phyloP scores from a whole-genome alignment of 2,888 invertebrate genomes.

The Linnaemya vulpina region DNA sequence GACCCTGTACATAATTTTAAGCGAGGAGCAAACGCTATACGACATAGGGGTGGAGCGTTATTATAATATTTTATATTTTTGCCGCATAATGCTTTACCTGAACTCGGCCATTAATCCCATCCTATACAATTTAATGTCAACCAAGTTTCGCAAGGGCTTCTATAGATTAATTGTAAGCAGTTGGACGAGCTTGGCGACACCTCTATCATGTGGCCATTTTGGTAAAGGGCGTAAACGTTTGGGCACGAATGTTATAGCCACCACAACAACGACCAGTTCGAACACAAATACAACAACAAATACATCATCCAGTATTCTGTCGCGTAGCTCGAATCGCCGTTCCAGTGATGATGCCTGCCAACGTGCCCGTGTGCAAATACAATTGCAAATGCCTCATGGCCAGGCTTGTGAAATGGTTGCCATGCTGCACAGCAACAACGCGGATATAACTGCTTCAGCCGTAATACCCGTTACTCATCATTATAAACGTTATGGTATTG shows the following conservation, averaged over 20 bases:
- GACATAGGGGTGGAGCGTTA: conserved; percentile 90
- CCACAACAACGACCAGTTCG: conserved; percentile 84
- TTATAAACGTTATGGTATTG: background rate
- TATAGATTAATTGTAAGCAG: conserved; percentile 85
- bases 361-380: conserved; percentile 75
- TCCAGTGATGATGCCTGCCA: conserved; percentile 81
- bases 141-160: conserved; percentile 93
- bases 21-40: conserved; percentile 87
- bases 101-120: conserved; percentile 96
- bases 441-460: conserved; percentile 36
- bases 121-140: conserved; percentile 95
- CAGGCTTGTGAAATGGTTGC: conserved; percentile 78
- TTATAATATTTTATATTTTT: conserved; percentile 92
- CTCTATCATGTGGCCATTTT: conserved; percentile 74
- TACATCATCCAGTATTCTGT: conserved; percentile 85
- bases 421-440: conserved; percentile 76
- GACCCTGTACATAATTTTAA: conserved; percentile 91
- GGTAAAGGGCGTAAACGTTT: conserved; percentile 43
- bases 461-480: conserved; percentile 15
- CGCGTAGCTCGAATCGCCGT: conserved; percentile 85
- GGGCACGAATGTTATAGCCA: conserved; percentile 72
- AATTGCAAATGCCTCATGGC: conserved; percentile 77
- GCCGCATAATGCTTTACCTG: conserved; percentile 92
- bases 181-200: conserved; percentile 69
- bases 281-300: conserved; percentile 83